These are phyloP conservation scores for Amphiprion ocellaris DNA, from an alignment of 2,113 vertebrate species.

Conservation along the genomic window DNA sequence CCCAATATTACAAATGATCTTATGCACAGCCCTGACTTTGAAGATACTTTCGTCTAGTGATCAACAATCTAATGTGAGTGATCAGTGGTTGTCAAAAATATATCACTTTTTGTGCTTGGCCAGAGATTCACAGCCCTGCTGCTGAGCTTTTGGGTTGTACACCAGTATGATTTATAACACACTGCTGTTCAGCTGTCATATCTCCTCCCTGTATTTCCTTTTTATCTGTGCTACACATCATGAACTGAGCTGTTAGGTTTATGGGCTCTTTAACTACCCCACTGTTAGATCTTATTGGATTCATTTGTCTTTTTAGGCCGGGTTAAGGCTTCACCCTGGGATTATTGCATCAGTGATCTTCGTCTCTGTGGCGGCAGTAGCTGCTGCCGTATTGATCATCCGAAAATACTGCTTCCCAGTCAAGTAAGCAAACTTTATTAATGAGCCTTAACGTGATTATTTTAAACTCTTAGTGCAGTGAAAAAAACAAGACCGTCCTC, in stretches of 20 bases:
- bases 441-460: slow-evolving; percentile 50
- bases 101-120: slow-evolving; percentile 25
- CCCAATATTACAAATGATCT: slow-evolving; percentile 12
- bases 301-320: slow-evolving; percentile 77
- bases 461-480: slow-evolving; percentile 35
- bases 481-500: slow-evolving; percentile 32
- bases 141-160: slow-evolving; percentile 38
- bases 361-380: slow-evolving; percentile 64
- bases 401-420: slow-evolving; percentile 82
- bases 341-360: slow-evolving; percentile 80
- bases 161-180: slow-evolving; percentile 58
- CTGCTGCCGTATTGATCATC: slow-evolving; percentile 79
- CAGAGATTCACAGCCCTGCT: slow-evolving; percentile 49
- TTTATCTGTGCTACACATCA: slow-evolving; percentile 74
- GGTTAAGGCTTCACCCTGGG: slow-evolving; percentile 77
- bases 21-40: slow-evolving; percentile 20
- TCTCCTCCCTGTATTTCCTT: slow-evolving; percentile 68
- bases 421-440: slow-evolving; percentile 73
- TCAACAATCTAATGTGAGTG: slow-evolving; percentile 13
- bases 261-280: slow-evolving; percentile 76
- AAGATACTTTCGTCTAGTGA: neutral
- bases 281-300: slow-evolving; percentile 75
- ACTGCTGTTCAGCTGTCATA: slow-evolving; percentile 66
- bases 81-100: slow-evolving; percentile 45
- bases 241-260: slow-evolving; percentile 71